A percentile compares a stretch with the other conserved stretches of the same genome.
phyloP scores from a whole-genome alignment of 37 sponge, comb jelly and placozoan genomes.

The Theonella swinhoei region DNA sequence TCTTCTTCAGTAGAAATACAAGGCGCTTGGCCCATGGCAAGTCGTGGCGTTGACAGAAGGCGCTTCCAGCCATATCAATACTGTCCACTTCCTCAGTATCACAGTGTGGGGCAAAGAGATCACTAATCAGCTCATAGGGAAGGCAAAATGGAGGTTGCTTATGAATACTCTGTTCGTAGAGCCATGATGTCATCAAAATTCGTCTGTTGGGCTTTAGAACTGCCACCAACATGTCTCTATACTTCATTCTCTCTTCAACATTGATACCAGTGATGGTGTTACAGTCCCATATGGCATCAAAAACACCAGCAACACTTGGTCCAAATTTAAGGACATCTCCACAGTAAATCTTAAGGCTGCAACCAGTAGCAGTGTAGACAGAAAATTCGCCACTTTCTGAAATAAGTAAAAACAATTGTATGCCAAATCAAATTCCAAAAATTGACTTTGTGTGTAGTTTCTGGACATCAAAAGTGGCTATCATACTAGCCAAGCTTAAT shows the following conservation, averaged over 20 bases:
- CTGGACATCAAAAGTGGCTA: no score
- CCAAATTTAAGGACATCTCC: conserved; percentile 53
- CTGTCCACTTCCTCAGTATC: conserved; percentile 29
- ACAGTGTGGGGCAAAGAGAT: conserved; percentile 23
- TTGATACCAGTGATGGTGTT: conserved; percentile 53
- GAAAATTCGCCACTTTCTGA: conserved; percentile 7
- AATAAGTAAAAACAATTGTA: no score
- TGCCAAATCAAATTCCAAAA: no score
- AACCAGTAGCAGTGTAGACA: conserved; percentile 41
- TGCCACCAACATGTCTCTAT: conserved; percentile 8
- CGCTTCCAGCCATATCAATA: background rate
- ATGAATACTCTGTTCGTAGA: conserved; percentile 35
- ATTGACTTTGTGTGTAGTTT: no score
- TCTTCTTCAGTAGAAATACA: background rate
- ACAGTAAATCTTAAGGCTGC: conserved; percentile 18
- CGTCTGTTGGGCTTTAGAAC: conserved; percentile 27
- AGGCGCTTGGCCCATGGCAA: background rate
- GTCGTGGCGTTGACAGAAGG: background rate
- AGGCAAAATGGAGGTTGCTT: conserved; percentile 35
- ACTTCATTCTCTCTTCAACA: conserved; percentile 33
- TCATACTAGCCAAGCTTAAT: no score
- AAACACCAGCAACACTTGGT: conserved; percentile 23
- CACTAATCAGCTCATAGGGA: background rate
- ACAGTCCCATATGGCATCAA: conserved; percentile 78
- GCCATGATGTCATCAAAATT: conserved; percentile 46